phyloP scores from a whole-genome alignment of 2,888 invertebrate species.

The Euclidia mi region DNA sequence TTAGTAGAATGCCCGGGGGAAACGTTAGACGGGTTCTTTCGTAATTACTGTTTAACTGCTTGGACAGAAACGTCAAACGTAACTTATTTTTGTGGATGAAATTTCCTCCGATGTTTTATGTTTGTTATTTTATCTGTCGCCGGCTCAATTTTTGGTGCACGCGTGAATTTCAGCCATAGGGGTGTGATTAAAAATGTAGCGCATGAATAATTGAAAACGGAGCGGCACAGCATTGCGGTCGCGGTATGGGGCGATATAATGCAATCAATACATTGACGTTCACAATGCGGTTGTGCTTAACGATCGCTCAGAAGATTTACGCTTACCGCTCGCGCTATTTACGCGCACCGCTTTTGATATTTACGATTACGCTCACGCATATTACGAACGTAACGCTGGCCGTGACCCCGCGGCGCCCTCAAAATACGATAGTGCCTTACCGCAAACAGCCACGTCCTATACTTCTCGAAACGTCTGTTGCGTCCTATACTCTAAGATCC shows the following conservation, averaged over 20 bases:
- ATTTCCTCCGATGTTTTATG: conserved; percentile 66
- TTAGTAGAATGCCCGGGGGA: conserved; percentile 85
- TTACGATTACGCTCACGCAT: conserved; percentile 80
- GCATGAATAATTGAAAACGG: conserved; percentile 73
- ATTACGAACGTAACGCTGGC: conserved; percentile 65
- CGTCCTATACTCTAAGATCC: too few species aligned
- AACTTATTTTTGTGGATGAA: conserved; percentile 79
- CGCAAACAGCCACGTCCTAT: conserved; percentile 30
- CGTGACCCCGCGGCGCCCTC: conserved; percentile 63
- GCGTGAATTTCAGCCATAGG: conserved; percentile 34
- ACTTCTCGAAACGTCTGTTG: conserved; percentile 25
- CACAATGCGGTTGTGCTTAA: conserved; percentile 76
- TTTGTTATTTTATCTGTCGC: conserved; percentile 36
- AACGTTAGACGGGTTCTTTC: conserved; percentile 86
- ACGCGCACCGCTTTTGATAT: conserved; percentile 73
- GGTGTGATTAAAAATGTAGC: conserved; percentile 63
- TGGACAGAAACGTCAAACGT: conserved; percentile 85
- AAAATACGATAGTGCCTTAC: conserved; percentile 52
- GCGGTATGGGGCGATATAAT: conserved; percentile 64
- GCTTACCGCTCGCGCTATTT: conserved; percentile 71
- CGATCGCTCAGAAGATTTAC: conserved; percentile 76
- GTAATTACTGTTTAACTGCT: conserved; percentile 88
- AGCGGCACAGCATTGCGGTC: conserved; percentile 63
- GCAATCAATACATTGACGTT: conserved; percentile 80
- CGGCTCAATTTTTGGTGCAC: conserved; percentile 19